These are phyloP conservation scores for Nomada flava DNA, from an alignment of 2,888 invertebrate genomes.

Conservation along the genomic window DNA sequence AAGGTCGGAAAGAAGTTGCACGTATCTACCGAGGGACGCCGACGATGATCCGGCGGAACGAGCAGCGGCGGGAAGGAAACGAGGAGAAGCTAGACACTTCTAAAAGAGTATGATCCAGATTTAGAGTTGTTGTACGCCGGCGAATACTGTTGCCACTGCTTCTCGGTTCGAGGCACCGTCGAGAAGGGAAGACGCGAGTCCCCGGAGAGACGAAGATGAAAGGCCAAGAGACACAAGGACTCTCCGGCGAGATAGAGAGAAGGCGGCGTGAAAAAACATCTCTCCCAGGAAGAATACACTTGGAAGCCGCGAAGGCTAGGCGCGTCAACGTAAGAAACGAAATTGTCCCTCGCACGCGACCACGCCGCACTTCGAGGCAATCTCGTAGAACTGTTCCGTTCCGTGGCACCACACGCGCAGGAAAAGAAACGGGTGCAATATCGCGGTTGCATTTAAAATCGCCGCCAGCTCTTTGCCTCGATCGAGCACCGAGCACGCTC, in stretches of 20 bases:
- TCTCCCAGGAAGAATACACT: conserved; percentile 78
- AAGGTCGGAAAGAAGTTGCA: conserved; percentile 37
- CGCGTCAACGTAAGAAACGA: conserved; percentile 39
- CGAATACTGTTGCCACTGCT: conserved; percentile 68
- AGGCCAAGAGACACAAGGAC: conserved; percentile 8
- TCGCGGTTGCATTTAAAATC: conserved; percentile 27
- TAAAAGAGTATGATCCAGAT: conserved; percentile 78
- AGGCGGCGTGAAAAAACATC: conserved; percentile 54
- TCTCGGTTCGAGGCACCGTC: conserved; percentile 33
- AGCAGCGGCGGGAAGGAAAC: conserved; percentile 13
- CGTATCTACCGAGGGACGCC: background rate
- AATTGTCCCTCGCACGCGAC: conserved; percentile 20
- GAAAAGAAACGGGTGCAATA: background rate
- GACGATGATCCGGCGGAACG: conserved; percentile 5
- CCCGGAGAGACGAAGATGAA: background rate
- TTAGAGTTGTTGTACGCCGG: conserved; percentile 75
- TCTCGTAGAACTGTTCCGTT: background rate
- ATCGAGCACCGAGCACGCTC: conserved; percentile 26
- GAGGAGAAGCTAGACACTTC: conserved; percentile 72
- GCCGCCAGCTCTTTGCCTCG: conserved; percentile 26
- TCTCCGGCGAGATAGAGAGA: conserved; percentile 4
- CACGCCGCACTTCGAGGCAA: background rate
- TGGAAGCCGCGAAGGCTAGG: conserved; percentile 55
- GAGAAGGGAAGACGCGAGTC: background rate
- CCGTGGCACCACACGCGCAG: background rate